Percentiles rank a stretch among this genome's conserved stretches.
phyloP scores from a whole-genome alignment of 1,140 invertebrate genomes.

The Drosophila repleta region DNA sequence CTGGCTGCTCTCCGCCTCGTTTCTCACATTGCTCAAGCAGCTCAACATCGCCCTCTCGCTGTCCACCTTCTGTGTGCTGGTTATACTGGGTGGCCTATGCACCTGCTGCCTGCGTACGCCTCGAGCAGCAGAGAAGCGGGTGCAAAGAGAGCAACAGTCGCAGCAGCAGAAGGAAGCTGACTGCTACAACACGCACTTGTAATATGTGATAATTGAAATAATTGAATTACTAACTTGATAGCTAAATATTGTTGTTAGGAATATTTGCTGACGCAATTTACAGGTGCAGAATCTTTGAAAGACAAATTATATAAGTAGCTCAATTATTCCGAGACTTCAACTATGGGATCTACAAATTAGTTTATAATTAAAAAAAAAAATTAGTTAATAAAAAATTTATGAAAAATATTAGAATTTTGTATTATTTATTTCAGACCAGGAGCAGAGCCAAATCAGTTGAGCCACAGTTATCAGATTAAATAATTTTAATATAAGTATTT shows the following conservation, averaged over 20 bases:
- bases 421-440: too few species aligned
- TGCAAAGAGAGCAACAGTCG: background rate
- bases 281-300: too few species aligned
- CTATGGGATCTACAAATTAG: too few species aligned
- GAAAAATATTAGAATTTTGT: too few species aligned
- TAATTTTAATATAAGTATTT: too few species aligned
- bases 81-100: conserved; percentile 71
- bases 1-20: conserved; percentile 77
- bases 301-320: too few species aligned
- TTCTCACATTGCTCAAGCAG: conserved; percentile 70
- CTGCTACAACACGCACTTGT: conserved; percentile 38
- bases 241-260: background rate
- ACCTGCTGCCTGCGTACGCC: conserved; percentile 64
- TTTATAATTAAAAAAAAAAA: too few species aligned
- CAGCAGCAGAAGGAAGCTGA: conserved; percentile 8
- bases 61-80: conserved; percentile 68
- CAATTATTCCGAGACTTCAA: too few species aligned
- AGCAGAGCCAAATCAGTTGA: too few species aligned
- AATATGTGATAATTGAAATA: conserved; percentile 33
- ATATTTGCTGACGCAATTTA: too few species aligned
- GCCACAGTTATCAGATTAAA: too few species aligned
- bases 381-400: too few species aligned
- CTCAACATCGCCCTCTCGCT: conserved; percentile 68
- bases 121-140: background rate
- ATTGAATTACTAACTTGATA: background rate